Evolutionary conservation across 2,888 invertebrate genomes (phyloP).

Genomic region (Rhimphoctona megacephalus): DNA sequence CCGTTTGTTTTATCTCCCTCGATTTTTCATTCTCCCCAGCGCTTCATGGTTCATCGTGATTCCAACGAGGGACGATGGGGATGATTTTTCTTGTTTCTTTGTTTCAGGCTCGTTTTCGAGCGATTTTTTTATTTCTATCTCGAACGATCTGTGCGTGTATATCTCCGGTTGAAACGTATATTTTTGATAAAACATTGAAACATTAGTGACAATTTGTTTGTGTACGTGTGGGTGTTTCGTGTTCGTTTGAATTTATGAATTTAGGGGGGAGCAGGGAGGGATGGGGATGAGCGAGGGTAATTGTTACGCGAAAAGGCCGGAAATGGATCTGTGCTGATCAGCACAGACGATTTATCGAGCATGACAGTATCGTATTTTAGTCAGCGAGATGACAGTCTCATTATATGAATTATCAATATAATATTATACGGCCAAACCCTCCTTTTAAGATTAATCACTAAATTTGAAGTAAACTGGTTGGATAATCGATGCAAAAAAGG

Average conservation of each 20-base stretch:
- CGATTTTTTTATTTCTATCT: slow-evolving; percentile 35
- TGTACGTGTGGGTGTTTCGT: slow-evolving; percentile 21
- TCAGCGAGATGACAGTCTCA: slow-evolving; percentile 65
- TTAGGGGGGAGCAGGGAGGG: slow-evolving; percentile 44
- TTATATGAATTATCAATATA: slow-evolving; percentile 28
- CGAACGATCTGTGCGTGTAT: slow-evolving; percentile 65
- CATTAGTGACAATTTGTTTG: slow-evolving; percentile 30
- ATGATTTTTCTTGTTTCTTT: slow-evolving; percentile 26
- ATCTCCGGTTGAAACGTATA: slow-evolving; percentile 47
- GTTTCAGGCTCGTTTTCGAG: slow-evolving; percentile 34
- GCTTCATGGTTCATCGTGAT: slow-evolving; percentile 38
- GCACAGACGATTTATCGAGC: slow-evolving; percentile 58
- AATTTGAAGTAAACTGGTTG: slow-evolving; percentile 62
- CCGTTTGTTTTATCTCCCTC: slow-evolving; percentile 51
- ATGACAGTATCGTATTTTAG: slow-evolving; percentile 48
- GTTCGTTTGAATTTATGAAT: slow-evolving; percentile 8
- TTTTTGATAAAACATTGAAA: slow-evolving; percentile 27
- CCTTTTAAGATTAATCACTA: slow-evolving; percentile 55
- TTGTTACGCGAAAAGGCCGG: slow-evolving; percentile 67
- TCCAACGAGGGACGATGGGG: slow-evolving; percentile 37
- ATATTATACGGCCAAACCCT: slow-evolving; percentile 59
- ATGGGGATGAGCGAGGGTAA: slow-evolving; percentile 62
- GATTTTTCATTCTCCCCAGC: slow-evolving; percentile 47
- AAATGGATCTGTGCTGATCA: slow-evolving; percentile 64
- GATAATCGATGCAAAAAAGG: slow-evolving; percentile 66